These are phyloP conservation scores for Neolamprologus devosi DNA, from an alignment of 2,113 vertebrate genomes.

Conservation along the genomic window DNA sequence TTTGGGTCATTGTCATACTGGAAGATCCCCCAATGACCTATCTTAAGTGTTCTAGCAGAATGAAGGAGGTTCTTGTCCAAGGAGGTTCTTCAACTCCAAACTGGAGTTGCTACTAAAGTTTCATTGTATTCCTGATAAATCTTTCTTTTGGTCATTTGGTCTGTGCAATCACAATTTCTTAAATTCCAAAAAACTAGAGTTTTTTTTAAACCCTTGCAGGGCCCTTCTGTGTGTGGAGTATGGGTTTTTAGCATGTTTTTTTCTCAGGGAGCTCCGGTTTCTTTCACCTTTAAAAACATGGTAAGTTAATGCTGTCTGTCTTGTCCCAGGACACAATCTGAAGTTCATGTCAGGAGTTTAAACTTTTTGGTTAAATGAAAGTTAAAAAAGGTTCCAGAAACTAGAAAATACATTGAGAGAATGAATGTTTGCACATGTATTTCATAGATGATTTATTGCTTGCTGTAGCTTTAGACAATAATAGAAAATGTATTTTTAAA, in stretches of 20 bases:
- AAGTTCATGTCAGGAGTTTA: background rate
- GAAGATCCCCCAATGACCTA: background rate
- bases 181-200: background rate
- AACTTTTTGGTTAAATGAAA: background rate
- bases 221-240: background rate
- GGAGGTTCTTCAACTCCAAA: background rate
- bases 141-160: background rate
- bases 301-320: background rate
- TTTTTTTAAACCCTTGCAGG: background rate
- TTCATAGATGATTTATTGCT: background rate
- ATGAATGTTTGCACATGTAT: background rate
- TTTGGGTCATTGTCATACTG: background rate
- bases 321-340: background rate
- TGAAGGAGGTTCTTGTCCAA: background rate
- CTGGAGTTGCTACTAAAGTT: background rate
- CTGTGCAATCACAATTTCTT: background rate
- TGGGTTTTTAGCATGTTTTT: background rate
- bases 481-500: background rate
- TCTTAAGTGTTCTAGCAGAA: background rate
- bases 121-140: background rate
- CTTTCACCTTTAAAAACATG: background rate
- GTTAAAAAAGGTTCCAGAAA: background rate
- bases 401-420: background rate
- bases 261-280: background rate
- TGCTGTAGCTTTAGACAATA: background rate